phyloP scores from a whole-genome alignment of 2,113 vertebrate genomes.

The Siniperca chuatsi region DNA sequence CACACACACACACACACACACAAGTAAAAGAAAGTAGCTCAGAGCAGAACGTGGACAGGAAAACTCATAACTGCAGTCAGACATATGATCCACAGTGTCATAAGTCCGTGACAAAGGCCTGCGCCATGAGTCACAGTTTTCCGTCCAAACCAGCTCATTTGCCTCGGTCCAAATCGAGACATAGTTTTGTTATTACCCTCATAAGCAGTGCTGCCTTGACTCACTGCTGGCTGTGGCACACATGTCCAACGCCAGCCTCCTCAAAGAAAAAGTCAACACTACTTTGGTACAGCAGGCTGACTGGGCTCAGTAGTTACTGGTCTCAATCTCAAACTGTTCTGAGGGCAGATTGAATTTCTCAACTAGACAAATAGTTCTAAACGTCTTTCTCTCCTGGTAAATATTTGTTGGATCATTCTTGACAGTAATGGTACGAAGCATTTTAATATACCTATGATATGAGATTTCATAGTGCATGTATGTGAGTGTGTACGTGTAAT shows the following conservation, averaged over 20 bases:
- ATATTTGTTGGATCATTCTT: neutral
- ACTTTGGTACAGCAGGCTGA: neutral
- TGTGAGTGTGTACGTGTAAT: neutral
- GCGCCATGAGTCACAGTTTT: conserved; percentile 49
- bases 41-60: neutral
- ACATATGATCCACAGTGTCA: conserved; percentile 37
- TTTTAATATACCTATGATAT: neutral
- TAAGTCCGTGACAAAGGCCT: conserved; percentile 46
- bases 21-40: neutral
- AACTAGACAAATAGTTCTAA: neutral
- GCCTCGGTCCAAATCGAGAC: conserved; percentile 24
- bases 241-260: conserved; percentile 38
- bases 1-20: too few species aligned
- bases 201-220: conserved; percentile 32
- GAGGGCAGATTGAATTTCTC: neutral
- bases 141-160: conserved; percentile 38
- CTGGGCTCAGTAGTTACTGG: neutral
- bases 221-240: conserved; percentile 34
- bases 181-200: conserved; percentile 31
- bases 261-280: neutral
- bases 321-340: too few species aligned
- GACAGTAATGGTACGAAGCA: neutral
- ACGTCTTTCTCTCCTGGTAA: neutral
- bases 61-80: conserved; percentile 32
- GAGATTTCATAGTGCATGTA: neutral